Evolutionary conservation across 92 coral and sea anemone species (phyloP), one percentile per base, ranked within the genome.

Genomic region (Hydrozoanthus gracilis): DNA sequence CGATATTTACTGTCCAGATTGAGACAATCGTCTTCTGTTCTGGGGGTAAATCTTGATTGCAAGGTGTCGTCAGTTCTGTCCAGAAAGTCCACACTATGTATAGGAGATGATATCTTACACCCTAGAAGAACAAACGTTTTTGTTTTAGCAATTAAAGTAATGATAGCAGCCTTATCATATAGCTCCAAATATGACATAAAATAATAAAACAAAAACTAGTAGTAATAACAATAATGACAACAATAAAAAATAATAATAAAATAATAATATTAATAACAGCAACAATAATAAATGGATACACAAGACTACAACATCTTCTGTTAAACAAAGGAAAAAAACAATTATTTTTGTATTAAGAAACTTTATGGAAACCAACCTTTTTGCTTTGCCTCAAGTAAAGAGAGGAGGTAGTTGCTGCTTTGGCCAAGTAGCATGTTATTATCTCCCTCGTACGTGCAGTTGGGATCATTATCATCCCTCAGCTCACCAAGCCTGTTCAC

Each of bases 401-500:
- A 84, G 69, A 97, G 91, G 6, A 97, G 92, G 74, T 95, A 97
- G 68, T 95, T 97, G 56, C 99, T 97, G 20, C 94, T 97, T 55
- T 97, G 99, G 44, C 95, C 95, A 71, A 97, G 89, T 44, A 97
- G 76, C 91, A 97, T 76, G 86, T 97, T 97, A 44, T 97, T 97
- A 65, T 97, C 99, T 3, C 98, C 99, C 82, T 97, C 99, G 64
- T 97, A 97, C 0, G 99, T 97, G 74, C 96, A 92, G 89, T 97
- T 97, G 0, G 99, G 99, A 46, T 97, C 99, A 88, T 97, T 93
- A 72, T 97, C 98, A 86, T 97, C 95, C 8, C 99, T 82, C 16
- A 96, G 89, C 48, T 88, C 96, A 79, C 98, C 99, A 69, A 97
- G 79, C 86, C 96, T 91, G 90, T 97, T 97, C 56, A 97, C 99